Evolutionary conservation across 2,888 invertebrate species (phyloP).

Genomic region (Apoderus coryli): DNA sequence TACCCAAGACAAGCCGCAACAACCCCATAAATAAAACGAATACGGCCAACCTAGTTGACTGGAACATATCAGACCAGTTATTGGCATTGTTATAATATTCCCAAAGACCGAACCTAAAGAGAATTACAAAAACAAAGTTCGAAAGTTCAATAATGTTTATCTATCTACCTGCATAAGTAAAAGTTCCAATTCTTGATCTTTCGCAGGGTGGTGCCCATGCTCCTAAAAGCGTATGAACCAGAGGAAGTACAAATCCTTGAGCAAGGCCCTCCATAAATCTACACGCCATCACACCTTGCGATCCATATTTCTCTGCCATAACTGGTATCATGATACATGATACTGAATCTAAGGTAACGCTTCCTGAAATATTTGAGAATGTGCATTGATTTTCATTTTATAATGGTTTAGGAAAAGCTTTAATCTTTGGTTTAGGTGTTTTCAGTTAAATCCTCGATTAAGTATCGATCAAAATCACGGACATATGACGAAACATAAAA

Average conservation of each 20-base stretch:
- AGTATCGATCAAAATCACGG: too few species aligned
- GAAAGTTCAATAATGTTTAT: too few species aligned
- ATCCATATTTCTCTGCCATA: constrained; percentile 47
- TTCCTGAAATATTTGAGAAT: constrained; percentile 14
- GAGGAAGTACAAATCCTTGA: constrained; percentile 57
- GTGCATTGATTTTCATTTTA: too few species aligned
- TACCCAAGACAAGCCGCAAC: constrained; percentile 45
- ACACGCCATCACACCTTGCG: constrained; percentile 44
- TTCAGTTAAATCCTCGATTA: too few species aligned
- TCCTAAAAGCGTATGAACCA: constrained; percentile 55
- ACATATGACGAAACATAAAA: too few species aligned
- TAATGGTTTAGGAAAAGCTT: too few species aligned
- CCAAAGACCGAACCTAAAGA: constrained; percentile 59
- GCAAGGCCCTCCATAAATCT: constrained; percentile 58
- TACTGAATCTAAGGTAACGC: constrained; percentile 44
- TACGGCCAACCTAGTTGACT: constrained; percentile 61
- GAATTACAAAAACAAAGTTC: neutral
- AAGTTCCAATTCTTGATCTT: constrained; percentile 51
- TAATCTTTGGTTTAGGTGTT: too few species aligned
- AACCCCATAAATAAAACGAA: constrained; percentile 62
- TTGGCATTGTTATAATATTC: constrained; percentile 59
- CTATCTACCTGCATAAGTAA: constrained; percentile 45
- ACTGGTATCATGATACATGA: constrained; percentile 52
- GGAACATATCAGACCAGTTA: constrained; percentile 58
- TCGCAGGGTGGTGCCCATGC: constrained; percentile 61